Evolutionary conservation across 53 echinoderm and acorn worm species (phyloP).

Genomic region (Hippasteria phrygiana): DNA sequence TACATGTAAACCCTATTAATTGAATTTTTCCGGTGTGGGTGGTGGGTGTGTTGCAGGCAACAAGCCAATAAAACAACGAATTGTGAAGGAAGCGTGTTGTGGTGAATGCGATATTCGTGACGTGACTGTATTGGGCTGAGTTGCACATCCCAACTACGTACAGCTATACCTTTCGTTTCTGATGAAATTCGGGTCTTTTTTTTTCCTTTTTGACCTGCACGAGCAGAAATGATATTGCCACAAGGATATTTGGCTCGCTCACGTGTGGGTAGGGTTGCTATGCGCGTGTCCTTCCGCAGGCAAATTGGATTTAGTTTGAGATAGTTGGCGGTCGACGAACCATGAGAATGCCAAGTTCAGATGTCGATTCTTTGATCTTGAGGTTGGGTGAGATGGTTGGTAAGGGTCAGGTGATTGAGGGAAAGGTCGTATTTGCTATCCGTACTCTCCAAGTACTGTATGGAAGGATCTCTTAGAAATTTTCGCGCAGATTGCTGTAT

Average conservation of each 20-base stretch:
- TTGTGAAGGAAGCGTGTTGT: background rate
- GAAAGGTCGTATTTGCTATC: no score
- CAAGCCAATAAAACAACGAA: background rate
- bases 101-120: background rate
- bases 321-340: conserved; percentile 40
- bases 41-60: no score
- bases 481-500: no score
- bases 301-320: conserved; percentile 3
- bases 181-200: background rate
- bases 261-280: background rate
- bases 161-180: conserved; percentile 22
- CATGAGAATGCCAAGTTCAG: background rate
- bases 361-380: background rate
- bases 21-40: no score
- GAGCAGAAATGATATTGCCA: conserved; percentile 1
- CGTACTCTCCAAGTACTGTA: no score
- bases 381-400: background rate
- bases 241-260: background rate
- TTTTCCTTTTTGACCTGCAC: background rate
- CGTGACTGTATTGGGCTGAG: no score
- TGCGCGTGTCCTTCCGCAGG: background rate
- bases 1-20: no score
- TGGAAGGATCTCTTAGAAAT: no score
- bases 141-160: no score
- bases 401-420: background rate